Conservation (phyloP, 2,888 invertebrate species). For the Eubasilissa splendida region DNA sequence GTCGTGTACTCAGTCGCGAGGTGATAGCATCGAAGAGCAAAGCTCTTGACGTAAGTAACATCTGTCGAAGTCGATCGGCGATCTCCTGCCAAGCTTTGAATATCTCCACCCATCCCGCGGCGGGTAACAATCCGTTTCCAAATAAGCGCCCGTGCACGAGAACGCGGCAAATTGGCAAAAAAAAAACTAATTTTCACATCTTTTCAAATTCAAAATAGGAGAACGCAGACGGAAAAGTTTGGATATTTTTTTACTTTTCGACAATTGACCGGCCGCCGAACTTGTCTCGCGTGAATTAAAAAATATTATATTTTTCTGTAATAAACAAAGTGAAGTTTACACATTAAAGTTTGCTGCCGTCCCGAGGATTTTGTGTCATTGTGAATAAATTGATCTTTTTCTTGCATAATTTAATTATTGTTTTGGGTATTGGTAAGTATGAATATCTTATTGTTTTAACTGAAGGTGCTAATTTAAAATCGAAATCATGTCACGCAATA, state of each 20-base stretch:
- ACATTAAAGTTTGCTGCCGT: conserved; percentile 8
- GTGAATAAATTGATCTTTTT: conserved; percentile 2
- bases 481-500: too few species aligned
- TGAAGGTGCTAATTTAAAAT: conserved; percentile 8
- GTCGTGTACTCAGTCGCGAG: conserved; percentile 59
- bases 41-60: conserved; percentile 57
- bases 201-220: neutral
- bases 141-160: neutral
- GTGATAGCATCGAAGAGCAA: conserved; percentile 53
- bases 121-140: neutral
- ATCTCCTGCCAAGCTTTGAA: conserved; percentile 11
- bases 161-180: neutral
- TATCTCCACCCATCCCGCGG: neutral
- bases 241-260: neutral
- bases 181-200: neutral
- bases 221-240: neutral
- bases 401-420: conserved; percentile 7
- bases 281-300: neutral
- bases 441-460: conserved; percentile 14
- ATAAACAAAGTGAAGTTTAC: conserved; percentile 14
- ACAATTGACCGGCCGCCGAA: neutral
- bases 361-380: conserved; percentile 6
- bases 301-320: neutral
- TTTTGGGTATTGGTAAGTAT: conserved; percentile 35
- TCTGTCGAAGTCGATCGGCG: conserved; percentile 11